Conservation (phyloP, 92 coral and sea anemone genomes). For the Epizoanthus rinbou region DNA sequence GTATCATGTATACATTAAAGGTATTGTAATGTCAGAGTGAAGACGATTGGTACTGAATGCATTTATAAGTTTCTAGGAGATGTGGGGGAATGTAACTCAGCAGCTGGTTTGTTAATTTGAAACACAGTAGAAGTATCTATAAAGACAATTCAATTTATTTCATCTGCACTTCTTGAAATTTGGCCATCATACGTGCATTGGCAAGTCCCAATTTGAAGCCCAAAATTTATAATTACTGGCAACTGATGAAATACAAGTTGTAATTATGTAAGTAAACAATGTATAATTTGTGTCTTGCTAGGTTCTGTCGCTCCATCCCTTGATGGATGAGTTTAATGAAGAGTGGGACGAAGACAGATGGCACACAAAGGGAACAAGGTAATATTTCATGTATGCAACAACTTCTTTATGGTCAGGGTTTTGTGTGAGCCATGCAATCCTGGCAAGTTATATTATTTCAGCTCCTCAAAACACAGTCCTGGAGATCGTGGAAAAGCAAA, state of each 20-base stretch:
- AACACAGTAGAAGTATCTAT: too few relatives aligned
- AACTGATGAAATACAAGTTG: not conserved
- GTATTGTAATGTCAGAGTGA: too few relatives aligned
- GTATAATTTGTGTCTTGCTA: not conserved
- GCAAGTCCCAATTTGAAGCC: not conserved
- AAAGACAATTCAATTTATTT: too few relatives aligned
- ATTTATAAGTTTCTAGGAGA: too few relatives aligned
- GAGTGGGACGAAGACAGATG: slow-evolving; percentile 20
- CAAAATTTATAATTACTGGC: not conserved
- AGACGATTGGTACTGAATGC: too few relatives aligned
- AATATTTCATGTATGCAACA: not conserved
- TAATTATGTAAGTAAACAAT: not conserved
- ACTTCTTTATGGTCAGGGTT: too few relatives aligned
- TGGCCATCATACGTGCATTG: too few relatives aligned
- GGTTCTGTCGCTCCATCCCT: slow-evolving; percentile 34
- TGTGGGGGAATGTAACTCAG: too few relatives aligned
- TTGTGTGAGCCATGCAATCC: not conserved
- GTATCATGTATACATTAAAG: too few relatives aligned
- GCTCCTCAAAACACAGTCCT: not conserved
- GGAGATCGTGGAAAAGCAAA: not conserved
- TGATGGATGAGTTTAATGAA: slow-evolving; percentile 36
- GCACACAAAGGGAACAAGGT: slow-evolving; percentile 19
- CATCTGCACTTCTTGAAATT: too few relatives aligned
- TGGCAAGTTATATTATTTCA: too few relatives aligned
- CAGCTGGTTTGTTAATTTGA: too few relatives aligned